A percentile compares a stretch with the other conserved stretches of the same genome.
These are phyloP conservation scores for Mormyrops boulengeri DNA, from an alignment of 2,797 vertebrate species.

Conservation along the genomic window DNA sequence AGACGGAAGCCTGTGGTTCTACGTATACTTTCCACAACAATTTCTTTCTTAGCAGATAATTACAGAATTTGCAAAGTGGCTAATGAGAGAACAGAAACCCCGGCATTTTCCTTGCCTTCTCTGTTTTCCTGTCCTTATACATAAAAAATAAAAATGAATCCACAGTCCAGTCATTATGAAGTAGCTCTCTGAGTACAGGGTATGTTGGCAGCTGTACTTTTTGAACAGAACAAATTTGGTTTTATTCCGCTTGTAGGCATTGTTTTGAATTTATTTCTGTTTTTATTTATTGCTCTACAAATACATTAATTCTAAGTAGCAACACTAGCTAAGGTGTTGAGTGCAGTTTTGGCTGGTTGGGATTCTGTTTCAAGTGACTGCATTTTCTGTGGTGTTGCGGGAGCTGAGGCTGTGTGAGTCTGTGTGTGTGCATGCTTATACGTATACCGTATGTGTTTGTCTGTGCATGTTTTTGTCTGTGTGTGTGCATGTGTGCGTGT, in stretches of 20 bases:
- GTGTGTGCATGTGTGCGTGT: background rate
- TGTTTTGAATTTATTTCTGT: background rate
- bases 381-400: background rate
- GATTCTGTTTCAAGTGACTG: background rate
- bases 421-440: constrained; percentile 4
- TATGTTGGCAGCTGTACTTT: background rate
- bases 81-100: background rate
- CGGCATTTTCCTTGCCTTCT: background rate
- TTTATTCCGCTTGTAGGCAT: background rate
- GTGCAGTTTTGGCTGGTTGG: background rate
- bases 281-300: background rate
- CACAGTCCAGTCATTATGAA: background rate
- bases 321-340: background rate
- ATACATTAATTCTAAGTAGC: background rate
- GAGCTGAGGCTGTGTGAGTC: background rate
- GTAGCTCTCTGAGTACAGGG: background rate
- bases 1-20: background rate
- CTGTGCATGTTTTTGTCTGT: background rate
- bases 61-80: background rate
- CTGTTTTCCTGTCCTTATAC: background rate
- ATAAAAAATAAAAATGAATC: background rate
- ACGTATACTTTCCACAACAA: background rate
- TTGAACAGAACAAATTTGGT: background rate
- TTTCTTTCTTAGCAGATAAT: background rate
- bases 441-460: background rate